phyloP scores from a whole-genome alignment of 1,140 invertebrate genomes.

The Calliphora vicina region DNA sequence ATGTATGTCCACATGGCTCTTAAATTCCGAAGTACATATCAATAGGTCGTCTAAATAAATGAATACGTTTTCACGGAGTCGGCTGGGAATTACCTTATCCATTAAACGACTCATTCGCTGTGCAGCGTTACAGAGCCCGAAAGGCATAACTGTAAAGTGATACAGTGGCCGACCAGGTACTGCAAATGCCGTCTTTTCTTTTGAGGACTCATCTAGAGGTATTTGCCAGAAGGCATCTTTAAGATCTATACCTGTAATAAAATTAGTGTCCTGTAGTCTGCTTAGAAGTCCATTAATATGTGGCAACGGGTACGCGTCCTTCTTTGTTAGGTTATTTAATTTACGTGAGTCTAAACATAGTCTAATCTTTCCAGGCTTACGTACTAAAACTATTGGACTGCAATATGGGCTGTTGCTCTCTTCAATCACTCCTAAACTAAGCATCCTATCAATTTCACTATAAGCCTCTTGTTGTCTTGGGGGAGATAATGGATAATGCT shows the following conservation, averaged over 20 bases:
- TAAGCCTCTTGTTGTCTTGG: slow-evolving; percentile 38
- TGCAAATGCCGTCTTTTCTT: slow-evolving; percentile 5
- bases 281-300: slow-evolving; percentile 43
- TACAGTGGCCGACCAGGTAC: slow-evolving; percentile 5
- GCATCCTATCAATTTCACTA: slow-evolving; percentile 48
- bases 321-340: slow-evolving; percentile 49
- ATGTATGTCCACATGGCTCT: slow-evolving; percentile 3
- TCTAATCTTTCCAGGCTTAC: slow-evolving; percentile 44
- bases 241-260: slow-evolving; percentile 39
- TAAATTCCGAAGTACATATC: background rate
- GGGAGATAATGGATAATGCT: slow-evolving; percentile 46
- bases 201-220: slow-evolving; percentile 42
- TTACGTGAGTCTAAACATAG: slow-evolving; percentile 53
- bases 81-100: slow-evolving; percentile 24
- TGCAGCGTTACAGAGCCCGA: slow-evolving; percentile 36
- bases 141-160: slow-evolving; percentile 12
- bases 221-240: slow-evolving; percentile 58
- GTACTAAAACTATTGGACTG: slow-evolving; percentile 47
- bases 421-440: slow-evolving; percentile 45
- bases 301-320: slow-evolving; percentile 52
- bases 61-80: background rate
- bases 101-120: slow-evolving; percentile 36
- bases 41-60: background rate
- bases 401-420: slow-evolving; percentile 46
- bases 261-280: slow-evolving; percentile 41